Evolutionary conservation across 2,888 invertebrate genomes (phyloP).

Genomic region (Pemphredon lugubris): DNA sequence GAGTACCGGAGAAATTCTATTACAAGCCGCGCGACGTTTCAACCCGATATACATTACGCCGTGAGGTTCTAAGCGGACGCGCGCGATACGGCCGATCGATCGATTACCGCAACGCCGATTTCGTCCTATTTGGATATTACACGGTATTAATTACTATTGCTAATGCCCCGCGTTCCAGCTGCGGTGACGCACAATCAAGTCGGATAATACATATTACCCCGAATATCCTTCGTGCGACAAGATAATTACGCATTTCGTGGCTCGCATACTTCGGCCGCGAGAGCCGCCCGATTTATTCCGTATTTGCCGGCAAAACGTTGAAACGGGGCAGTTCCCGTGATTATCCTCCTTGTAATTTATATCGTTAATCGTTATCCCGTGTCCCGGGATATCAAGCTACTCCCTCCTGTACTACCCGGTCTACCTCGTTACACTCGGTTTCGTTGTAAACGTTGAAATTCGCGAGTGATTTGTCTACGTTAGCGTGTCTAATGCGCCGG

Average conservation of each 20-base stretch:
- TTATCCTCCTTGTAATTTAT: background rate
- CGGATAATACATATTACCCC: slow-evolving; percentile 40
- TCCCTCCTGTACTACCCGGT: slow-evolving; percentile 21
- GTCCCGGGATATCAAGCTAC: slow-evolving; percentile 13
- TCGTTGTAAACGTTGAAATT: slow-evolving; percentile 20
- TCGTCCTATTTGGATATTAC: slow-evolving; percentile 50
- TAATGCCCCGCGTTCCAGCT: slow-evolving; percentile 29
- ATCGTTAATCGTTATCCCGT: slow-evolving; percentile 27
- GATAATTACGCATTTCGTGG: slow-evolving; percentile 15
- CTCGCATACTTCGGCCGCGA: background rate
- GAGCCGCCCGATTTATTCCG: no score
- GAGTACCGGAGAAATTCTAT: no score
- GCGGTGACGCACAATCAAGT: slow-evolving; percentile 38
- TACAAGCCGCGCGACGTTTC: no score
- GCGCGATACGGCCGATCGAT: slow-evolving; percentile 40
- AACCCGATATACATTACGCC: no score
- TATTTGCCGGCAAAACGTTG: background rate
- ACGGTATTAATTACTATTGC: slow-evolving; percentile 53
- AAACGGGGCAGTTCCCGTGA: background rate
- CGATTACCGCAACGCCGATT: slow-evolving; percentile 32
- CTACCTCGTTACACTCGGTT: slow-evolving; percentile 27
- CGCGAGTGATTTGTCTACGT: slow-evolving; percentile 36
- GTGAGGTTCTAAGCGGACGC: no score
- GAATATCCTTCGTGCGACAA: slow-evolving; percentile 29
- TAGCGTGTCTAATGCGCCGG: slow-evolving; percentile 9